phyloP scores from a whole-genome alignment of 2,888 invertebrate genomes.

The Drosophila fungiperda region DNA sequence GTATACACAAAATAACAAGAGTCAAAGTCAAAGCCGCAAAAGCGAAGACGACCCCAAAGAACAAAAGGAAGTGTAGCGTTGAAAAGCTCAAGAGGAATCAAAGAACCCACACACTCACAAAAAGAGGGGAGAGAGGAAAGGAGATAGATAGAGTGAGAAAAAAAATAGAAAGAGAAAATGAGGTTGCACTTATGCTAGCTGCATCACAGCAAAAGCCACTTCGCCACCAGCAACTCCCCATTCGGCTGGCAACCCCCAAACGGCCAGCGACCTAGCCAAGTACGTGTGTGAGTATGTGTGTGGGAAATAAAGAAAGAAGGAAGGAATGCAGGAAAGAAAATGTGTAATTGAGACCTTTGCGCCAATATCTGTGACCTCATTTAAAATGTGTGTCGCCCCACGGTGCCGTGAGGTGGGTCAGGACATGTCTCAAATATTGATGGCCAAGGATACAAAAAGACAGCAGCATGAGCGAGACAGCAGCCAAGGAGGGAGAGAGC shows the following conservation, averaged over 20 bases:
- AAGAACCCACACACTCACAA: slow-evolving; percentile 4
- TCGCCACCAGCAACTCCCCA: neutral
- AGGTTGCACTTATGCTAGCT: slow-evolving; percentile 43
- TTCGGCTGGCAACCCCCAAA: slow-evolving; percentile 27
- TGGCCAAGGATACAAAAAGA: slow-evolving; percentile 34
- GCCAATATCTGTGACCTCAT: slow-evolving; percentile 80
- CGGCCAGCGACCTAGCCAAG: slow-evolving; percentile 49
- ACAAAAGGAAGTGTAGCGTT: slow-evolving; percentile 52
- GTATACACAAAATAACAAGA: slow-evolving; percentile 8
- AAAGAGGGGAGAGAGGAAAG: neutral
- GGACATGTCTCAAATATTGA: slow-evolving; percentile 45
- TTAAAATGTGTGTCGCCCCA: slow-evolving; percentile 72
- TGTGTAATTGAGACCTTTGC: slow-evolving; percentile 80
- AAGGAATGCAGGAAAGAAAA: slow-evolving; percentile 35
- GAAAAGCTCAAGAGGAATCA: slow-evolving; percentile 12
- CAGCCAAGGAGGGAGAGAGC: neutral
- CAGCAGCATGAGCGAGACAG: neutral
- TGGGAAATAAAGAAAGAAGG: slow-evolving; percentile 6
- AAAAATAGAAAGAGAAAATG: slow-evolving; percentile 15
- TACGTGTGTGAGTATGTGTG: slow-evolving; percentile 6
- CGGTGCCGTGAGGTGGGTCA: slow-evolving; percentile 74
- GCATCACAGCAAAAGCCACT: slow-evolving; percentile 18
- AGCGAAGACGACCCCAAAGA: slow-evolving; percentile 28
- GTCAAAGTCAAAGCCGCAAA: slow-evolving; percentile 43
- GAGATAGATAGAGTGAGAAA: neutral